phyloP scores from a whole-genome alignment of 2,797 vertebrate species.

The Lerista edwardsae region DNA sequence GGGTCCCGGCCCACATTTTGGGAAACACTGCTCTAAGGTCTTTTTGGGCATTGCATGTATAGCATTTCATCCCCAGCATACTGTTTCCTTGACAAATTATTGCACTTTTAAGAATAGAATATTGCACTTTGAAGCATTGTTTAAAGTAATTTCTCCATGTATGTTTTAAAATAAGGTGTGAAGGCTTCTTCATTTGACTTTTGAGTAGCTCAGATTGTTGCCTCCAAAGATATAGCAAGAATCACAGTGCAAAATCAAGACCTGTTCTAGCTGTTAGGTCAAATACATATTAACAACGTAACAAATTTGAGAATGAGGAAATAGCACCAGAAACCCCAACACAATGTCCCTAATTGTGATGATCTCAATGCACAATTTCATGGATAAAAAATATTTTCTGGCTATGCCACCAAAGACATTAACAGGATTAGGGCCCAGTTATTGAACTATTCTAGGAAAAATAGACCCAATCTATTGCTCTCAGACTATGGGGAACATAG shows the following conservation, averaged over 20 bases:
- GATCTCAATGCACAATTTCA: no score
- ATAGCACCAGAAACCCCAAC: neutral
- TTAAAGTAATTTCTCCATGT: neutral
- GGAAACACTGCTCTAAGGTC: no score
- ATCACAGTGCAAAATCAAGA: neutral
- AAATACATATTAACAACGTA: neutral
- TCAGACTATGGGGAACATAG: slow-evolving; percentile 12
- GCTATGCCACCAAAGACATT: neutral
- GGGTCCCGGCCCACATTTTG: no score
- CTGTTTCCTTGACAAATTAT: neutral
- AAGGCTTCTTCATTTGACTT: neutral
- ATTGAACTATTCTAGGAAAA: neutral
- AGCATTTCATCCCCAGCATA: neutral
- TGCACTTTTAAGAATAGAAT: neutral
- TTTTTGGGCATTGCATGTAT: neutral
- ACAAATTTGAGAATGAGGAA: neutral
- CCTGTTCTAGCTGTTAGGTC: neutral
- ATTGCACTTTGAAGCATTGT: neutral
- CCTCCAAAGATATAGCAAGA: neutral
- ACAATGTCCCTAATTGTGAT: neutral
- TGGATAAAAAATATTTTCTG: neutral
- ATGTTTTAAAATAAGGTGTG: neutral
- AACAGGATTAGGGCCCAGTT: neutral
- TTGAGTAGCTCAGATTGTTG: neutral
- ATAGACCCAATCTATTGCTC: neutral